phyloP scores from a whole-genome alignment of 2,888 invertebrate genomes.

The Elysia crispata region DNA sequence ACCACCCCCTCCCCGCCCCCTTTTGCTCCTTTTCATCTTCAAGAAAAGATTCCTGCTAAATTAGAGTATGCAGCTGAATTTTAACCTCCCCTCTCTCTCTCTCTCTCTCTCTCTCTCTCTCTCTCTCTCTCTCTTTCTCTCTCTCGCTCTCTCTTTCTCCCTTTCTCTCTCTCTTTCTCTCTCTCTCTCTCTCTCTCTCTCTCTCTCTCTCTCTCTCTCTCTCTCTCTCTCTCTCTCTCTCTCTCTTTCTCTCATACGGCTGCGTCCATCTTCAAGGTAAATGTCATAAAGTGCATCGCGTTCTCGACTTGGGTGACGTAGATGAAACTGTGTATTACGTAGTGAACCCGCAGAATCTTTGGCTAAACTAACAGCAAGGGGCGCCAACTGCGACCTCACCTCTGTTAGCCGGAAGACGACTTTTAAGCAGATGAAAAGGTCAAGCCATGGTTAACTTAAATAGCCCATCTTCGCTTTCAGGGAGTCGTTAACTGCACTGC shows the following conservation, averaged over 20 bases:
- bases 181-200: slow-evolving; percentile 14
- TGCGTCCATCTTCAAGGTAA: background rate
- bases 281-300: too few species aligned
- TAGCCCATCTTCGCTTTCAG: too few species aligned
- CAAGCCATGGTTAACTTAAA: background rate
- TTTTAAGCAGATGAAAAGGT: background rate
- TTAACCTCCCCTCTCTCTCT: background rate
- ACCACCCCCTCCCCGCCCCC: background rate
- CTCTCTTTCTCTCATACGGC: slow-evolving; percentile 26
- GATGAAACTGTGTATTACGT: too few species aligned
- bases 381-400: too few species aligned
- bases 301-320: too few species aligned
- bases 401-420: background rate
- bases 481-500: too few species aligned
- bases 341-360: too few species aligned
- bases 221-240: slow-evolving; percentile 21
- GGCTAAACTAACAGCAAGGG: too few species aligned
- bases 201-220: background rate
- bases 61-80: too few species aligned
- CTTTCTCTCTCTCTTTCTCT: background rate
- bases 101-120: slow-evolving; percentile 3
- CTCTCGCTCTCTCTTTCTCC: too few species aligned
- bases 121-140: slow-evolving; percentile 15
- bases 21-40: background rate
- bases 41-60: too few species aligned